Conservation (phyloP, 1,140 invertebrate species). For the Melitaea cinxia region DNA sequence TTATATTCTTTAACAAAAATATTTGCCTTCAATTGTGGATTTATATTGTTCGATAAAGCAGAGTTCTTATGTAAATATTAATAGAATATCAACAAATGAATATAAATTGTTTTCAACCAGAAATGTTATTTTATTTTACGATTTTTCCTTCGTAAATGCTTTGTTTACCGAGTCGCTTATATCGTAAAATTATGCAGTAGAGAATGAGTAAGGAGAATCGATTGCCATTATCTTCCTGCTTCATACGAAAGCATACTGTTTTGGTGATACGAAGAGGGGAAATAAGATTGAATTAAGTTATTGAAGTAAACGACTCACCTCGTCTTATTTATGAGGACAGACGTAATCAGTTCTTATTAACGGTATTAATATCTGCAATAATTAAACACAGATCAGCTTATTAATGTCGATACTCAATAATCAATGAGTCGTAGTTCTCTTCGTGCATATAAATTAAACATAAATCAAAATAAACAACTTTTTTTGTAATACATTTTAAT, state of each 20-base stretch:
- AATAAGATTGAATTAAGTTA: slow-evolving; percentile 72
- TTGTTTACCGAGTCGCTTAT: slow-evolving; percentile 5
- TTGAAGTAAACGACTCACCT: slow-evolving; percentile 53
- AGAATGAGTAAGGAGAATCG: slow-evolving; percentile 27
- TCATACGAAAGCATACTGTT: slow-evolving; percentile 38
- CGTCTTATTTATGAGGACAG: slow-evolving; percentile 66
- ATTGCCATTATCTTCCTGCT: slow-evolving; percentile 36
- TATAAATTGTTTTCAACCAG: slow-evolving; percentile 1
- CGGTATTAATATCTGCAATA: slow-evolving; percentile 68
- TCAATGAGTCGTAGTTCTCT: too few relatives aligned
- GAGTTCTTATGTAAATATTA: neutral
- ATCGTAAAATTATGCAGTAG: slow-evolving; percentile 32
- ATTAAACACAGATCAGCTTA: slow-evolving; percentile 59
- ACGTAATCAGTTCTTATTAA: slow-evolving; percentile 59
- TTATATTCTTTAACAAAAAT: too few relatives aligned
- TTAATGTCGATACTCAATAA: slow-evolving; percentile 14
- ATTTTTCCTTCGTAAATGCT: slow-evolving; percentile 7
- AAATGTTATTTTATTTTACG: slow-evolving; percentile 11
- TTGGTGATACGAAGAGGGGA: slow-evolving; percentile 59
- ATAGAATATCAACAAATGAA: neutral
- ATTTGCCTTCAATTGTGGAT: too few relatives aligned
- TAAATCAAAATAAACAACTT: too few relatives aligned
- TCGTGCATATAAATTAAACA: too few relatives aligned
- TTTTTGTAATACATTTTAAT: too few relatives aligned
- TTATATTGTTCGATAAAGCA: neutral